Conservation (phyloP, 2,113 vertebrate genomes). For the Muntiacus muntjak region DNA sequence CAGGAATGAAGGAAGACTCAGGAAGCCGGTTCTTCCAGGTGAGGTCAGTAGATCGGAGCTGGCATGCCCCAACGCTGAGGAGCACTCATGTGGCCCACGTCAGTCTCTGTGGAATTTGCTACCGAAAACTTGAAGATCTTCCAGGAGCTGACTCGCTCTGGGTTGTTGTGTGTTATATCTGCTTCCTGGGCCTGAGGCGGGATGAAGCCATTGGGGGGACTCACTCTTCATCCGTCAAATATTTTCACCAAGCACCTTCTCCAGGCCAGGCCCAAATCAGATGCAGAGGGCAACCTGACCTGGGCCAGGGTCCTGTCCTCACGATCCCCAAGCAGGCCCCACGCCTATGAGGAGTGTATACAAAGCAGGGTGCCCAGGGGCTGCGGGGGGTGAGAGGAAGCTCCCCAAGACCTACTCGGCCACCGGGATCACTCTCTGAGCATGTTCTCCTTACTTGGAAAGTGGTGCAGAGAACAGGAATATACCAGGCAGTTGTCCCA, state of each 20-base stretch:
- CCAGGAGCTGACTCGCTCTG: background rate
- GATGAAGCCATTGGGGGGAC: background rate
- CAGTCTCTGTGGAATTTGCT: background rate
- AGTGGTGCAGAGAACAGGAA: background rate
- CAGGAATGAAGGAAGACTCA: background rate
- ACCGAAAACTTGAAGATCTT: background rate
- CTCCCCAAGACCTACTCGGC: background rate
- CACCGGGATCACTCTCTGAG: background rate
- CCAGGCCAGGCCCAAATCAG: background rate
- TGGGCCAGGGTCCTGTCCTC: background rate
- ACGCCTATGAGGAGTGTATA: background rate
- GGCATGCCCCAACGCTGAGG: background rate
- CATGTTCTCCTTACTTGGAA: background rate
- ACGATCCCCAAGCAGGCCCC: background rate
- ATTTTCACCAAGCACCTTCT: background rate
- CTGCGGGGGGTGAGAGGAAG: fast-evolving
- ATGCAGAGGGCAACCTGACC: background rate
- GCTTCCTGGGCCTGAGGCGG: background rate
- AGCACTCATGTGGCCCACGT: background rate
- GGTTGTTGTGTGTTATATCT: fast-evolving
- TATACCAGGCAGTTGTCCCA: no score
- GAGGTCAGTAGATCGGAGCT: background rate
- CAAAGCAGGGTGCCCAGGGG: background rate
- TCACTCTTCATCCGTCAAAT: fast-evolving
- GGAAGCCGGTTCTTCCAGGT: conserved; percentile 26